phyloP scores from a whole-genome alignment of 2,797 vertebrate genomes.

The Microctenopoma lineatum region DNA sequence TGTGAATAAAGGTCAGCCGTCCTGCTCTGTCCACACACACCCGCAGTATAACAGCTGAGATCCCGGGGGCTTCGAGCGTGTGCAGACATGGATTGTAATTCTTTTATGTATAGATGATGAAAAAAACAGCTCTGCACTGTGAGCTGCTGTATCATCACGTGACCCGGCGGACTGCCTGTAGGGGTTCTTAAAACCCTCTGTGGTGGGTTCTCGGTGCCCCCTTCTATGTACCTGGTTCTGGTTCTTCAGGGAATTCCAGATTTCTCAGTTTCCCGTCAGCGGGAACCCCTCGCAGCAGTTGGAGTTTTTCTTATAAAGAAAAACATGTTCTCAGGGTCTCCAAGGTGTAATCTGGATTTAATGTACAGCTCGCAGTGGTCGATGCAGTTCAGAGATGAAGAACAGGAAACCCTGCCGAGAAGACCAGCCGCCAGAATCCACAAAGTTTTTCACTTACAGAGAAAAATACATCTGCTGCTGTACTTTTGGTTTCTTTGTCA shows the following conservation, averaged over 20 bases:
- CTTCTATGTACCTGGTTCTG: conserved; percentile 17
- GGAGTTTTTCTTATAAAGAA: conserved; percentile 24
- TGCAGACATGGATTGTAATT: conserved; percentile 31
- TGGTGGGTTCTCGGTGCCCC: conserved; percentile 15
- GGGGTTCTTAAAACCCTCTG: conserved; percentile 33
- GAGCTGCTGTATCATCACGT: conserved; percentile 14
- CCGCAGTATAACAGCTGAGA: neutral
- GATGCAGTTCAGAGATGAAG: conserved; percentile 21
- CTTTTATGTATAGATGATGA: neutral
- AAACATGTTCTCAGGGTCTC: conserved; percentile 63
- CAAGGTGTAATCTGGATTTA: conserved; percentile 66
- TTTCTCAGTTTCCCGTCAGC: conserved; percentile 58
- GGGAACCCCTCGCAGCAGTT: conserved; percentile 46
- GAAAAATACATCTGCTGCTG: conserved; percentile 37
- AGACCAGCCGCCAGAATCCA: conserved; percentile 46
- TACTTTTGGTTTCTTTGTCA: conserved; percentile 29
- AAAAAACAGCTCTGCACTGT: neutral
- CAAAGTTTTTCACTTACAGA: conserved; percentile 26
- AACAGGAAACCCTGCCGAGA: conserved; percentile 62
- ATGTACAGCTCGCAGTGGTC: conserved; percentile 52
- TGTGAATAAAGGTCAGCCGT: conserved; percentile 73
- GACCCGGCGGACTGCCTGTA: conserved; percentile 33
- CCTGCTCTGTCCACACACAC: conserved; percentile 31
- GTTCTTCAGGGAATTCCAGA: conserved; percentile 47
- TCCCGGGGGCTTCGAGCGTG: conserved; percentile 26